phyloP scores from a whole-genome alignment of 2,888 invertebrate species.

The Arge pagana region DNA sequence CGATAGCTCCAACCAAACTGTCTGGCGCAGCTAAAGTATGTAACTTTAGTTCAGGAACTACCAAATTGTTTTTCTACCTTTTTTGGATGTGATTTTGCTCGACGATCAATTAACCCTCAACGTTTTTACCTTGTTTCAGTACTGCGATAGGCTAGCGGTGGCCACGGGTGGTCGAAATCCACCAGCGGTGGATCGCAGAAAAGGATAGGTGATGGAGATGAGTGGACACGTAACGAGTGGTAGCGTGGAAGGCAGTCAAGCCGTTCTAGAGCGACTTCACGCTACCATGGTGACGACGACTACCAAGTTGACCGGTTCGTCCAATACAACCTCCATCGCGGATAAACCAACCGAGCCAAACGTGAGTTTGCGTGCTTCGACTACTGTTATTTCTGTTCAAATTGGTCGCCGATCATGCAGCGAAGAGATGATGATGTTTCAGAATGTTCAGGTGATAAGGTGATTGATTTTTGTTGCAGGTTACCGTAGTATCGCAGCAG shows the following conservation, averaged over 20 bases:
- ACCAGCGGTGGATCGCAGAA: background rate
- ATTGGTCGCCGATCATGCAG: no score
- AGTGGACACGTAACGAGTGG: slow-evolving; percentile 37
- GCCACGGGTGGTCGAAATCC: background rate
- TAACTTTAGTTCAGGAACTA: no score
- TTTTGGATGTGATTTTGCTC: no score
- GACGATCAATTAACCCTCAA: no score
- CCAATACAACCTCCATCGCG: slow-evolving; percentile 12
- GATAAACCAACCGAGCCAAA: slow-evolving; percentile 28
- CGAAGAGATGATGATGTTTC: no score
- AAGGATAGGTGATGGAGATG: slow-evolving; percentile 36
- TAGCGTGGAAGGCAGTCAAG: slow-evolving; percentile 36
- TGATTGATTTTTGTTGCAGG: background rate
- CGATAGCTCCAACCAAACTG: no score
- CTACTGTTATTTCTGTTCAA: background rate
- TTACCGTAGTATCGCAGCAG: no score
- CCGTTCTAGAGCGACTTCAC: slow-evolving; percentile 36
- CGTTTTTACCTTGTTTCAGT: no score
- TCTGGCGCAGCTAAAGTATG: no score
- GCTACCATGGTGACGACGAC: slow-evolving; percentile 35
- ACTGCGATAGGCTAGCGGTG: no score
- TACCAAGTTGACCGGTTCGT: slow-evolving; percentile 26
- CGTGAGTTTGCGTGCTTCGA: slow-evolving; percentile 28
- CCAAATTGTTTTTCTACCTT: no score
- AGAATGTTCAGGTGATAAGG: background rate